A percentile compares a stretch with the other conserved stretches of the same genome.
These are phyloP conservation scores for Montifringilla adamsi DNA, from an alignment of 2,113 vertebrate genomes.

Conservation along the genomic window DNA sequence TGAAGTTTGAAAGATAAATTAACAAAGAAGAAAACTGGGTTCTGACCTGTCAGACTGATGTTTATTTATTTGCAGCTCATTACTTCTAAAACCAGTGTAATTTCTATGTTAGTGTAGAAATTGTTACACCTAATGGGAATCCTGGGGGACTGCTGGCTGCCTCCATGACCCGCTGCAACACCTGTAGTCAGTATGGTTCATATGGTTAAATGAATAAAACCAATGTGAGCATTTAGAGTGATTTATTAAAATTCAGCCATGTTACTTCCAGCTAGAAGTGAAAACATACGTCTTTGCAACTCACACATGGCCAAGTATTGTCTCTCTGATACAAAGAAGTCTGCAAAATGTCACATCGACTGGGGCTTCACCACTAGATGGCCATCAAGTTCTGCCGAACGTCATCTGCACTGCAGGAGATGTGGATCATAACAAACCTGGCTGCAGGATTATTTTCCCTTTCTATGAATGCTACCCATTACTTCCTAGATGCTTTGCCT, in stretches of 20 bases:
- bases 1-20: neutral
- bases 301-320: neutral
- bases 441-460: neutral
- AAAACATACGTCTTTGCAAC: neutral
- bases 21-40: neutral
- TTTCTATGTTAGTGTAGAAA: neutral
- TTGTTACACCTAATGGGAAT: neutral
- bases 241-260: neutral
- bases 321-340: neutral
- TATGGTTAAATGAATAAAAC: neutral
- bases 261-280: neutral
- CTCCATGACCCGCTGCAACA: neutral
- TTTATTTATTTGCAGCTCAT: neutral
- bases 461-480: neutral
- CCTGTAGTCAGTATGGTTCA: neutral
- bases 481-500: neutral
- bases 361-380: conserved; percentile 34
- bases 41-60: neutral
- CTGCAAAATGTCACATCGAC: neutral
- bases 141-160: neutral
- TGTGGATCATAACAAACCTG: neutral
- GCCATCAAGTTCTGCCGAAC: neutral
- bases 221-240: neutral
- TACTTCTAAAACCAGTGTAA: neutral
- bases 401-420: rapidly evolving